phyloP scores from a whole-genome alignment of 2,797 vertebrate genomes.

The Oryzias dopingdopingensis region DNA sequence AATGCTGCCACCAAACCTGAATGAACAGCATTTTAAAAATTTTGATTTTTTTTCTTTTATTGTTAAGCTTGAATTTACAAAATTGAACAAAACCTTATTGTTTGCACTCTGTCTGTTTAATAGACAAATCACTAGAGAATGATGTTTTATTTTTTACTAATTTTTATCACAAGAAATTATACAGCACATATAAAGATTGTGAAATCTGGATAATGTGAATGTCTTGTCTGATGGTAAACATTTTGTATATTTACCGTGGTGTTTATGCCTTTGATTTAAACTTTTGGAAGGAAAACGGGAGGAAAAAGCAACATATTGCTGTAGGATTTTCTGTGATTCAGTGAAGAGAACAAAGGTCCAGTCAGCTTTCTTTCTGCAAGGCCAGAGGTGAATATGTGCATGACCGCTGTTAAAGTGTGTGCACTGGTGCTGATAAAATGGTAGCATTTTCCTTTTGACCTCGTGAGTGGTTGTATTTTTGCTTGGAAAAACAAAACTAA shows the following conservation, averaged over 20 bases:
- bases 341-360: constrained; percentile 21
- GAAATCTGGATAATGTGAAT: background rate
- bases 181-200: too few species aligned
- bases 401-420: constrained; percentile 13
- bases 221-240: background rate
- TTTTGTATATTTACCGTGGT: background rate
- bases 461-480: constrained; percentile 24
- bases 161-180: too few species aligned
- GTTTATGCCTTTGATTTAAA: background rate
- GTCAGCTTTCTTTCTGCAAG: constrained; percentile 16
- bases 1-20: too few species aligned
- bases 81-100: too few species aligned
- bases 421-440: constrained; percentile 13
- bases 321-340: constrained; percentile 24
- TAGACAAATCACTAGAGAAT: too few species aligned
- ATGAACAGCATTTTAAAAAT: too few species aligned
- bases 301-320: background rate
- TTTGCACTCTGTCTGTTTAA: too few species aligned
- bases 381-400: constrained; percentile 22
- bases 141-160: too few species aligned
- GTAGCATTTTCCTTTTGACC: constrained; percentile 34
- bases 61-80: too few species aligned
- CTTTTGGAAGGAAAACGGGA: background rate
- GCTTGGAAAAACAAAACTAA: constrained; percentile 31
- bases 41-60: too few species aligned